Base-by-base conservation (phyloP, 2,888 invertebrate genomes). In the Hypomecis punctinalis region DNA sequence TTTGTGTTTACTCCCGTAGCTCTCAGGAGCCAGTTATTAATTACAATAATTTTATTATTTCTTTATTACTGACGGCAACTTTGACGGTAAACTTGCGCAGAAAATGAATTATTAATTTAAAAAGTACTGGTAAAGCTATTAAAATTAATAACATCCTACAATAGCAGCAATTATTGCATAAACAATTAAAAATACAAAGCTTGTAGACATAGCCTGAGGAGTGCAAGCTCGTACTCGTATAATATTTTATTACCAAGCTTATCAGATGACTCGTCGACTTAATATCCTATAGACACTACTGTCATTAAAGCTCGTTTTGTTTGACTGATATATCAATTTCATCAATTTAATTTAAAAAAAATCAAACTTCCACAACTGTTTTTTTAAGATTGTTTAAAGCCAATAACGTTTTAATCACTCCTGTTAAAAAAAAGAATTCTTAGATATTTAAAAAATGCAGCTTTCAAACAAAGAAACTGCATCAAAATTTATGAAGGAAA, bases 1-100 rank as follows among this genome's bases (percentile, higher is more conserved):
- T 77, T 81, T 76, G 76, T 76, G 67, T 72, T 72, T 73, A 61
- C 73, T 68, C 33, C 40, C 68, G 71, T 36, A 4, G 40, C 40
- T 59, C 64, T 67, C 62, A 49, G 39, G 59, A 52, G 61, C 64
- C 69, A 63, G 61, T 65, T 66, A 63, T 72, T 72, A 70, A 71
- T 74, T 69, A 59, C 55, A 49, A 33, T 23, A 46, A 43, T 57
- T 43, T 68, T 63, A 68, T 52, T 35, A 63, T 66, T 74, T 71
- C 36, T 52, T 64, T 46, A 69, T 52, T 52, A 51, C 51, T 11
- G 10, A 40, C 23, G 23, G 39, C n/a, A 33, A 52, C 23, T 52
- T 40, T 40, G 40, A 10, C 52, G 23, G 7, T 5, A 9, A 5
- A 6, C 23, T n/a, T 5, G 40, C 0, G 40, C 10, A 40, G 52